These are phyloP conservation scores for Drosophila punjabiensis DNA, from an alignment of 1,140 invertebrate genomes.

Conservation along the genomic window DNA sequence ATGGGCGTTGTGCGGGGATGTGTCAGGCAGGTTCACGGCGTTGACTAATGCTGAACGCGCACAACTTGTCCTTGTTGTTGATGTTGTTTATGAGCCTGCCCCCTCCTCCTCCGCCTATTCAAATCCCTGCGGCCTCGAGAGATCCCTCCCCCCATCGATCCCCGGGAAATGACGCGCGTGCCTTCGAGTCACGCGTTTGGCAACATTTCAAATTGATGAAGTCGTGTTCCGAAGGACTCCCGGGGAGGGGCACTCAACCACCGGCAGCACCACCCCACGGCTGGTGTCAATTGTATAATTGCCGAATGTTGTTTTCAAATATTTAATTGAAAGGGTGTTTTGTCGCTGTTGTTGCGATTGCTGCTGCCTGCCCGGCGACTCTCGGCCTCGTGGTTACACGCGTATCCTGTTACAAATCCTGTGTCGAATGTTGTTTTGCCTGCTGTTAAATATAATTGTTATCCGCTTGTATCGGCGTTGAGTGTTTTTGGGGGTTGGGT, in stretches of 20 bases:
- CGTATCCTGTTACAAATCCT: conserved; percentile 85
- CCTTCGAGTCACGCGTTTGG: conserved; percentile 60
- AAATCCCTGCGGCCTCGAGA: conserved; percentile 70
- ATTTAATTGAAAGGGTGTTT: conserved; percentile 85
- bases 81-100: conserved; percentile 80
- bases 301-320: conserved; percentile 82
- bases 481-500: conserved; percentile 30
- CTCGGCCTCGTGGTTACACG: conserved; percentile 81
- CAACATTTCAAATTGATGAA: conserved; percentile 85
- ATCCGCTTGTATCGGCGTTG: conserved; percentile 59
- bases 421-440: conserved; percentile 73
- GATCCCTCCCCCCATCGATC: conserved; percentile 23
- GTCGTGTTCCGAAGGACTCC: conserved; percentile 47
- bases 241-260: background rate
- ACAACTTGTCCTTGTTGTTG: conserved; percentile 79
- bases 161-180: conserved; percentile 71
- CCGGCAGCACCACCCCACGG: conserved; percentile 32
- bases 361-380: conserved; percentile 1
- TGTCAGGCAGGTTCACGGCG: conserved; percentile 71
- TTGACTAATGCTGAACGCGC: conserved; percentile 79
- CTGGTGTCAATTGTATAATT: conserved; percentile 84
- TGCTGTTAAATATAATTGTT: conserved; percentile 84
- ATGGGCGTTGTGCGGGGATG: conserved; percentile 25
- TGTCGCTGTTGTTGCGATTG: conserved; percentile 46
- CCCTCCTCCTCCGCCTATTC: conserved; percentile 40